Percentiles rank a stretch among this genome's conserved stretches.
These are phyloP conservation scores for Hemiprocne comata DNA, from an alignment of 2,113 vertebrate genomes.

Conservation along the genomic window DNA sequence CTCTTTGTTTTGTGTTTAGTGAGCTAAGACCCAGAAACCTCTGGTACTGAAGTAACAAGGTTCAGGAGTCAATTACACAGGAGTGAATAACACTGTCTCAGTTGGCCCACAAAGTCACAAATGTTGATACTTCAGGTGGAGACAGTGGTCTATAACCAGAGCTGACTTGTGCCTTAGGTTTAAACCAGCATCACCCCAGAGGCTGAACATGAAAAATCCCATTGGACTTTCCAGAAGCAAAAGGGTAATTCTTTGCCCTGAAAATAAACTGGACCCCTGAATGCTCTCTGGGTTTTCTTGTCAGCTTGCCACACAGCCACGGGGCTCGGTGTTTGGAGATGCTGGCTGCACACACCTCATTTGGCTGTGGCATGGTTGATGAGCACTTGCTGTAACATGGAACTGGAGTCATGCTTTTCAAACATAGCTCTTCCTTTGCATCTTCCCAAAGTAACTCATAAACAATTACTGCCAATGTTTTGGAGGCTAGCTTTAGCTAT, in stretches of 20 bases:
- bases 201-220: not conserved
- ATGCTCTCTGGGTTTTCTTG: not conserved
- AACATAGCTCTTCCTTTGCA: not conserved
- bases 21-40: not conserved
- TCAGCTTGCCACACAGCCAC: rapidly evolving
- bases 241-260: not conserved
- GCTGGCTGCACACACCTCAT: not conserved
- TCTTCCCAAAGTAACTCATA: not conserved
- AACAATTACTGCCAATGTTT: not conserved
- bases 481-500: not conserved
- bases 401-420: not conserved
- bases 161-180: not conserved
- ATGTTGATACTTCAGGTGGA: not conserved
- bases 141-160: not conserved
- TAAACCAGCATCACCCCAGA: not conserved
- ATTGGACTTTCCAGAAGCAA: not conserved
- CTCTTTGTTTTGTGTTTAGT: not conserved
- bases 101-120: not conserved
- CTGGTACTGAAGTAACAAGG: not conserved
- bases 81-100: not conserved
- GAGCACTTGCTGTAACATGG: not conserved
- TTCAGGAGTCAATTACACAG: not conserved
- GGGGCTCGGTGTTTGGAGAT: not conserved
- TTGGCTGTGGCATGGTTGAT: rapidly evolving
- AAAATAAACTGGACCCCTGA: not conserved